Percentiles rank a stretch among this genome's conserved stretches.
These are phyloP conservation scores for Mobula hypostoma DNA, from an alignment of 2,113 vertebrate genomes.

Conservation along the genomic window DNA sequence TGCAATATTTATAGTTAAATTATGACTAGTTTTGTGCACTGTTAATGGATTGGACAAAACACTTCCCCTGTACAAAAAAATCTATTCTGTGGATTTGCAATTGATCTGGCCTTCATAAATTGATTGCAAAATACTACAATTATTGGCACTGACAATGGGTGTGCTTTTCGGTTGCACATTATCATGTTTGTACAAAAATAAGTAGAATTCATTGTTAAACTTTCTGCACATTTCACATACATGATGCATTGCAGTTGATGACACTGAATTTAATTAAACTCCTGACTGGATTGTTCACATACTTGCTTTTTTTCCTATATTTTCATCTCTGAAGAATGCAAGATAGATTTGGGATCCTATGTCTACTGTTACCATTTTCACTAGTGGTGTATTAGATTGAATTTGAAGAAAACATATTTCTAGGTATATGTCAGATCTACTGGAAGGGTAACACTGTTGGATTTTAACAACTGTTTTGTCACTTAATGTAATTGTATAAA, in stretches of 20 bases:
- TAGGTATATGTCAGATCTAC: conserved; percentile 31
- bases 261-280: background rate
- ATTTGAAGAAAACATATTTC: conserved; percentile 48
- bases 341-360: background rate
- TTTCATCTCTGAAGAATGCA: background rate
- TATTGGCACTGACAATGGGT: background rate
- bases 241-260: background rate
- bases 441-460: conserved; percentile 39
- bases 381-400: conserved; percentile 53
- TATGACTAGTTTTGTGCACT: background rate
- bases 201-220: background rate
- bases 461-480: conserved; percentile 55
- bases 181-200: background rate
- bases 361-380: background rate
- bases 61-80: background rate
- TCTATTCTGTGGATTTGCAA: background rate
- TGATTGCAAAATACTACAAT: background rate
- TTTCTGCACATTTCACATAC: background rate
- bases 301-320: background rate
- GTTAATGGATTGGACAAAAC: background rate
- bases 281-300: background rate
- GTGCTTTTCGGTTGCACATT: background rate
- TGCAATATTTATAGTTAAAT: conserved; percentile 8
- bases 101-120: background rate
- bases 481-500: conserved; percentile 47